Base-by-base conservation (phyloP, 2,888 invertebrate species). In the Drosophila emarginata region DNA sequence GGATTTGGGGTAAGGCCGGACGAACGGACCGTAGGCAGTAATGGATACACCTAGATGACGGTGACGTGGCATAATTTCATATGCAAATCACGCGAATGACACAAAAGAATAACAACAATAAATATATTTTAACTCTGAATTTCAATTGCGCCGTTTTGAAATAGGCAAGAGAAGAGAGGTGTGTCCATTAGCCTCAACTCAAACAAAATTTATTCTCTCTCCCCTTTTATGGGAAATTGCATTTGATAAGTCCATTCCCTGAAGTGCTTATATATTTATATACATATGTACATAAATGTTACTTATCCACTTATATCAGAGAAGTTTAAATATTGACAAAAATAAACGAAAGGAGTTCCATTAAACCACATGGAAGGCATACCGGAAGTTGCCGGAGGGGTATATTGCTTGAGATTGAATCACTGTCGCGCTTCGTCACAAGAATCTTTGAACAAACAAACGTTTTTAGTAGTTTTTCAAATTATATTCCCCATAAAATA, bases 11-110 rank as follows among this genome's bases (percentile, higher is more conserved):
- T 40, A 9, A 40, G 15, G 9, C 40, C 18, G 15, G 14, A 40
- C 40, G 15, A 15, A 15, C 40, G 40, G 6, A 7, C 14, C 5
- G 18, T 45, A 6, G 28, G 28, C 18, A 40, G 9, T 45, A 45
- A 11, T 45, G 45, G 45, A 21, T 32, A 32, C 45, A 45, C 45
- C 18, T 45, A 59, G 39, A 28, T 50, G 45, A 51, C 54, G 23
- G 68, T 69, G 74, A 60, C 69, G 68, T 72, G 72, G 52, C 77
- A 53, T 62, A 75, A 82, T 85, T 87, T 74, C 76, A 72, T 81
- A 82, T 87, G 82, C 79, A 74, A 82, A 82, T 82, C 79, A 77
- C 70, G 79, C 64, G 51, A 76, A 69, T 67, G 79, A 78, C 74
- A 72, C 76, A 69, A 69, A 74, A 52, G 36, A 66, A 58, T 18